These are phyloP conservation scores for Anastrepha ludens DNA, from an alignment of 1,140 invertebrate genomes.

Conservation along the genomic window DNA sequence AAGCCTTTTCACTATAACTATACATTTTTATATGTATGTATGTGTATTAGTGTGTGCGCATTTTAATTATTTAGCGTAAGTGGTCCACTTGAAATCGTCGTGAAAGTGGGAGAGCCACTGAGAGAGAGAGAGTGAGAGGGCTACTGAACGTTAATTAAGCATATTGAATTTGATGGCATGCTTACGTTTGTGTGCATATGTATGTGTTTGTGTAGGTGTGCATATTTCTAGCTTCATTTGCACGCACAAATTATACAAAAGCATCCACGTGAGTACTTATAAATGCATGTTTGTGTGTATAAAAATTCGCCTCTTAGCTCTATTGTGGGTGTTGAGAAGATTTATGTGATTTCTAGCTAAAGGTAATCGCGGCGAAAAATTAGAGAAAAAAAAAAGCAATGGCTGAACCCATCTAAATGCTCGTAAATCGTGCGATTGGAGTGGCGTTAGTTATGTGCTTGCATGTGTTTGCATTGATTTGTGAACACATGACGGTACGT, in stretches of 20 bases:
- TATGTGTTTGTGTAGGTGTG: background rate
- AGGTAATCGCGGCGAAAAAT: background rate
- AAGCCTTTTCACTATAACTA: background rate
- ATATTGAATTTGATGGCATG: conserved; percentile 25
- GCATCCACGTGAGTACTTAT: background rate
- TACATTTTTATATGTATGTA: too few species aligned
- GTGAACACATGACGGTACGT: too few species aligned
- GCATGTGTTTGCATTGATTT: too few species aligned
- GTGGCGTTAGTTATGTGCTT: background rate
- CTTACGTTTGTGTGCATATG: background rate
- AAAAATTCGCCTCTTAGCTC: background rate
- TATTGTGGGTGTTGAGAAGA: conserved; percentile 1
- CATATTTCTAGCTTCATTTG: background rate
- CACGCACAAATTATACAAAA: background rate
- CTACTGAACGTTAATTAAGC: conserved; percentile 19
- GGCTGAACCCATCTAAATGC: conserved; percentile 15
- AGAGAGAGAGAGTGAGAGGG: too few species aligned
- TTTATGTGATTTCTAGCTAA: conserved; percentile 3
- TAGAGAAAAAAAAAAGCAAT: background rate
- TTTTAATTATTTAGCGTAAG: background rate
- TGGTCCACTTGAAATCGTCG: background rate
- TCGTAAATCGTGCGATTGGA: background rate
- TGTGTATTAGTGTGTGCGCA: background rate
- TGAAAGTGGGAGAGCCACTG: too few species aligned
- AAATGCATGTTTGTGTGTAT: background rate